These are phyloP conservation scores for Scaptomyza flava DNA, from an alignment of 2,888 invertebrate species.

Conservation along the genomic window DNA sequence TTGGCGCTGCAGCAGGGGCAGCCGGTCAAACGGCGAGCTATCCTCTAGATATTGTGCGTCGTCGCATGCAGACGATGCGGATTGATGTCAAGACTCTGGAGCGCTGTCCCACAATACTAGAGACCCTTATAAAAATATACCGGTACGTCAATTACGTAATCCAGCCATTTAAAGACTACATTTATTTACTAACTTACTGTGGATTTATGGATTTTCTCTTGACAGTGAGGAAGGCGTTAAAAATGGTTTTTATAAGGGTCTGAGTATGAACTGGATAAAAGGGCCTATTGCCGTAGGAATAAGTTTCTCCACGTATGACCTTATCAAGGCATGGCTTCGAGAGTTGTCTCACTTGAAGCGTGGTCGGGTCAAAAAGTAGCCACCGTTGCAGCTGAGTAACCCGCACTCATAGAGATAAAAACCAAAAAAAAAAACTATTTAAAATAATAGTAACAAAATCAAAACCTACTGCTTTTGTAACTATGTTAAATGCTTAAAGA, in stretches of 20 bases:
- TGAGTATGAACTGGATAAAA: constrained; percentile 99
- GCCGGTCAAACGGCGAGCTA: constrained; percentile 98
- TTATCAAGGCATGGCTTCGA: constrained; percentile 88
- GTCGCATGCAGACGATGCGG: constrained; percentile 87
- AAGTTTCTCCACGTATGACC: constrained; percentile 97
- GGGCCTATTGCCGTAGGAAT: constrained; percentile 96
- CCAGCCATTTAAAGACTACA: not conserved
- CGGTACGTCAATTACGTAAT: constrained; percentile 85
- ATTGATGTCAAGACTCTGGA: constrained; percentile 84
- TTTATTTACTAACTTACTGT: not conserved
- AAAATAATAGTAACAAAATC: constrained; percentile 18
- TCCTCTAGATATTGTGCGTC: constrained; percentile 95
- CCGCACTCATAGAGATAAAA: constrained; percentile 16
- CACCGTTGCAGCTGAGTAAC: not conserved
- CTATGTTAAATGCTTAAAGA: constrained; percentile 31
- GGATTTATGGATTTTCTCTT: constrained; percentile 37
- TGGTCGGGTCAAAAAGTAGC: constrained; percentile 69
- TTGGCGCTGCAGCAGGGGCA: constrained; percentile 96
- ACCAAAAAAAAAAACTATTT: constrained; percentile 29
- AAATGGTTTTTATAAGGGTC: constrained; percentile 97
- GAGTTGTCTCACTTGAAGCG: constrained; percentile 83
- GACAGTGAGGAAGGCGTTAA: constrained; percentile 93
- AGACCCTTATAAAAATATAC: constrained; percentile 89
- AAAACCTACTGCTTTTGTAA: constrained; percentile 51
- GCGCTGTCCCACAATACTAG: constrained; percentile 87